These are phyloP conservation scores for Melanostoma mellinum DNA, from an alignment of 2,888 invertebrate genomes.

Conservation along the genomic window DNA sequence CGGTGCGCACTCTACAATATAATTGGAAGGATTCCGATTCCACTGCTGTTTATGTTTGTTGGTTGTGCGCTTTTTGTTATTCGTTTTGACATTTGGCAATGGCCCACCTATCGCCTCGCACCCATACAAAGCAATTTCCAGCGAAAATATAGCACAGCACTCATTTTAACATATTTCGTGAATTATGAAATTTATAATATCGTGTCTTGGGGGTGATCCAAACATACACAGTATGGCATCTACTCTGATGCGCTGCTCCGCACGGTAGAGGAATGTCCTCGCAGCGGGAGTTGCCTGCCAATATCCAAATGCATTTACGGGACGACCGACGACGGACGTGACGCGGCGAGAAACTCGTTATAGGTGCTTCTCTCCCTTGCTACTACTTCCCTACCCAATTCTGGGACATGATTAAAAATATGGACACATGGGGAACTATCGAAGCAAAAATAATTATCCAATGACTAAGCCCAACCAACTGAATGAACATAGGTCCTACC, in stretches of 20 bases:
- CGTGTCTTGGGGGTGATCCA: conserved; percentile 73
- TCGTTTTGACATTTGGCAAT: conserved; percentile 72
- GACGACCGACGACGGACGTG: neutral
- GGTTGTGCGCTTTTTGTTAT: conserved; percentile 59
- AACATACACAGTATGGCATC: conserved; percentile 72
- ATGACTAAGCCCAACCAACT: conserved; percentile 61
- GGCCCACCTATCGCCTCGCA: conserved; percentile 73
- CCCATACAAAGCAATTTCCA: conserved; percentile 71
- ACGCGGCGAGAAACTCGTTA: conserved; percentile 56
- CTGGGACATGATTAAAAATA: conserved; percentile 71
- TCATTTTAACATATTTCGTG: conserved; percentile 73
- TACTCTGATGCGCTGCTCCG: conserved; percentile 28
- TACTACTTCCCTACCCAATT: conserved; percentile 23
- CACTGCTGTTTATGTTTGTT: conserved; percentile 12
- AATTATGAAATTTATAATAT: conserved; percentile 73
- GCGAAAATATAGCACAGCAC: conserved; percentile 71
- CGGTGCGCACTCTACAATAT: conserved; percentile 65
- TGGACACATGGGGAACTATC: conserved; percentile 67
- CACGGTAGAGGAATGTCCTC: conserved; percentile 71
- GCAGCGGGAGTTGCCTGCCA: conserved; percentile 67
- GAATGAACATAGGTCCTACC: conserved; percentile 48
- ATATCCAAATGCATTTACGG: conserved; percentile 68
- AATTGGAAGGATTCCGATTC: conserved; percentile 67
- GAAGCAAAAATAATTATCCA: conserved; percentile 67
- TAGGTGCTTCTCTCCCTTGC: conserved; percentile 50